Evolutionary conservation across 2,888 invertebrate genomes (phyloP).

Genomic region (Tineola bisselliella): DNA sequence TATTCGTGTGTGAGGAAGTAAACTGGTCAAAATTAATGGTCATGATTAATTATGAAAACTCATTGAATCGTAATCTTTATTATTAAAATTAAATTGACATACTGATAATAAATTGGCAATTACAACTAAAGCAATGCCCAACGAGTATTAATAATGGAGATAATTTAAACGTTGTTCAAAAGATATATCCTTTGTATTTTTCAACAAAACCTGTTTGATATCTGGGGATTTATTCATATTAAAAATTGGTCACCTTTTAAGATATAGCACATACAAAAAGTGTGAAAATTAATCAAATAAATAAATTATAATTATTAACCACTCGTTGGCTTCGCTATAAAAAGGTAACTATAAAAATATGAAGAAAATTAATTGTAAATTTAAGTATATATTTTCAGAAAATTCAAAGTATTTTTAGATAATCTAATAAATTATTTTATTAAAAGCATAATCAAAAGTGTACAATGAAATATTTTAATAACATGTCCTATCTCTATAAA

Average conservation of each 20-base stretch:
- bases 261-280: no score
- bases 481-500: constrained; percentile 3
- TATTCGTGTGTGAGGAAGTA: background rate
- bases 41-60: background rate
- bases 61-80: constrained; percentile 5
- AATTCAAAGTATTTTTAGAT: background rate
- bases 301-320: background rate
- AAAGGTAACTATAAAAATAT: background rate
- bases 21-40: background rate
- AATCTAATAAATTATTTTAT: background rate
- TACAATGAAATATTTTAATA: background rate
- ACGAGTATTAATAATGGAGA: background rate
- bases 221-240: no score
- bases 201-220: no score
- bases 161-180: no score
- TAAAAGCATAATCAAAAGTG: background rate
- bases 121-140: constrained; percentile 1
- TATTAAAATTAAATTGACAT: constrained; percentile 6
- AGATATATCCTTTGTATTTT: no score
- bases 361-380: background rate
- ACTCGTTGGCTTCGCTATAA: background rate
- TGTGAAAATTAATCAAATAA: no score
- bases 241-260: no score
- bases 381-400: background rate
- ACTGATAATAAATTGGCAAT: background rate